Conservation (phyloP, 2,797 vertebrate species). For the Poecilia picta region DNA sequence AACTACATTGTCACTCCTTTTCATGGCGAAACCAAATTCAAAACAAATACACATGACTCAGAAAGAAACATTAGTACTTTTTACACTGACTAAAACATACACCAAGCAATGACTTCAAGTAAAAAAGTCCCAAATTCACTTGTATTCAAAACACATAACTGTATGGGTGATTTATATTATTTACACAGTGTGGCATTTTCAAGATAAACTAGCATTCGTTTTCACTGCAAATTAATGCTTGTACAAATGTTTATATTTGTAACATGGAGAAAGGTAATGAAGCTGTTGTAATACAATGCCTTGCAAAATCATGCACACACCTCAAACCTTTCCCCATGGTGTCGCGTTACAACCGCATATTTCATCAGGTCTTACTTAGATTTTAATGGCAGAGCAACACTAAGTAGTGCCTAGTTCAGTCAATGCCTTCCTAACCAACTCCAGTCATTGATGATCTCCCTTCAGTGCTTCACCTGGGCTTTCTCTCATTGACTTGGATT, state of each 20-base stretch:
- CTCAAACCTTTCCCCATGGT: neutral
- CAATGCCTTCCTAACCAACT: too few species aligned
- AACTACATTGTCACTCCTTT: slow-evolving; percentile 32
- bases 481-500: too few species aligned
- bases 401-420: neutral
- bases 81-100: neutral
- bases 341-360: neutral
- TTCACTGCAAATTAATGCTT: neutral
- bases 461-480: too few species aligned
- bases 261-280: neutral
- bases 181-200: neutral
- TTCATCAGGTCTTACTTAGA: neutral
- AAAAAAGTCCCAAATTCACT: neutral
- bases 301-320: neutral
- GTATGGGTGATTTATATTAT: neutral
- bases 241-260: neutral
- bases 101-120: neutral
- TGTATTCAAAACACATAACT: neutral
- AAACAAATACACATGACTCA: neutral
- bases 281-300: neutral
- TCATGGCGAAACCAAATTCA: neutral
- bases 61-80: slow-evolving; percentile 3
- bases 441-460: too few species aligned
- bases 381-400: neutral
- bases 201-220: neutral